Base-by-base conservation (phyloP, 2,888 invertebrate genomes). In the Prosapia bicincta region DNA sequence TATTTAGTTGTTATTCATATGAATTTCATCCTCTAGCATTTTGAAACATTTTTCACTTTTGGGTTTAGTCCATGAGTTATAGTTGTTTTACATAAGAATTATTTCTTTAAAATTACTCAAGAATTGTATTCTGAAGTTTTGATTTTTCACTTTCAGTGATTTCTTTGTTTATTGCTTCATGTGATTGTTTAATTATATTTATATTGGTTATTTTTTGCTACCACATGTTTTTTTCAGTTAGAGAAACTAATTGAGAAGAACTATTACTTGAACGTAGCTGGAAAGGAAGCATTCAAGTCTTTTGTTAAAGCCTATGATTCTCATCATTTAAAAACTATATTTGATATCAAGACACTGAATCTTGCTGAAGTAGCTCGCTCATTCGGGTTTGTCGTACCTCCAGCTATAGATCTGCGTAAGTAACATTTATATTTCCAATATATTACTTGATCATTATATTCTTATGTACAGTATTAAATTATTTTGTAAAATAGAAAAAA, bases 251-350 rank as follows among this genome's bases (percentile, higher is more conserved):
- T 99, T 82, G 89, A 92, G 66, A 95, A 94, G 85, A 99, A 99
- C 85, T 98, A 98, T 84, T 98, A 95, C 86, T 88, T 99, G 66
- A 95, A 98, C 85, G 91, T 93, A 86, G 97, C 98, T 0, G 98
- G 96, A 0, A 96, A 97, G 85, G 98, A 98, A 85, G 99, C 97
- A 0, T 99, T 96, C 87, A 99, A 98, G 85, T 92, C 95, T 2
- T 99, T 98, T 84, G 90, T 99, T 1, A 88, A 99, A 75, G 95
- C 99, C 0, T 99, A 99, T 84, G 97, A 98, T 84, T 97, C 98
- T 0, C 99, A 99, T 86, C 94, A 94, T 83, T 88, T 98, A 82
- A 98, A 98, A 85, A 92, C 93, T 23, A 97, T 99, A 82, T 99
- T 96, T 85, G 93, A 99, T 85, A 92, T 99, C 68, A 92, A 93